phyloP scores from a whole-genome alignment of 1,140 invertebrate genomes.

The Macrobrachium nipponense region DNA sequence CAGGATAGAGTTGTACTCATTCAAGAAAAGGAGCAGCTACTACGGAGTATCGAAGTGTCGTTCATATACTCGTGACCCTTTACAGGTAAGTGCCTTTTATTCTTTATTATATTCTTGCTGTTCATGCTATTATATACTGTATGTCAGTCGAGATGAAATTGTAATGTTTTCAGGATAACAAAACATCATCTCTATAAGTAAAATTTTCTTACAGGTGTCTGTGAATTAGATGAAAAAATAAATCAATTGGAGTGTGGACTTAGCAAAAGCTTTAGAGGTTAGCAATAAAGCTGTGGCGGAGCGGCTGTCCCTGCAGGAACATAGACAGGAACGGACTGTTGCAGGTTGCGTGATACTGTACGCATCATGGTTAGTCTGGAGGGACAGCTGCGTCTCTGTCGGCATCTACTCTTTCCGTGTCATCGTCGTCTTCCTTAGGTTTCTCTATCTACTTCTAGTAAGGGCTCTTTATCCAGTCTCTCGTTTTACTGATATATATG shows the following conservation, averaged over 20 bases:
- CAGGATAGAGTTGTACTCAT: conserved; percentile 82
- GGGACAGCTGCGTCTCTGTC: conserved; percentile 90
- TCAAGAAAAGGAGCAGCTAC: conserved; percentile 92
- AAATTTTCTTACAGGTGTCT: conserved; percentile 33
- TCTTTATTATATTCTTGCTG: conserved; percentile 11
- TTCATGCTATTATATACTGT: conserved; percentile 13
- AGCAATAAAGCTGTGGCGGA: conserved; percentile 95
- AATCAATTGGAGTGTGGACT: conserved; percentile 83
- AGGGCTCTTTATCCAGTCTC: conserved; percentile 85
- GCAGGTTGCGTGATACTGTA: conserved; percentile 88
- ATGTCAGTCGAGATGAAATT: background rate
- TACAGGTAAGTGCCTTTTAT: conserved; percentile 53
- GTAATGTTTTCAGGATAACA: background rate
- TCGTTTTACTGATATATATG: conserved; percentile 97
- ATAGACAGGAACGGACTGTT: conserved; percentile 89
- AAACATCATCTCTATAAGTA: background rate
- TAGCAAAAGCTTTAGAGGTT: conserved; percentile 90
- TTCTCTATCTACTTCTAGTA: conserved; percentile 80
- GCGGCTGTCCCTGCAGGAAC: conserved; percentile 86
- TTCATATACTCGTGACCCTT: conserved; percentile 54
- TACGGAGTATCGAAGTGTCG: conserved; percentile 76
- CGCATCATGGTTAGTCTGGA: conserved; percentile 90
- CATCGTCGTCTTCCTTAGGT: conserved; percentile 92
- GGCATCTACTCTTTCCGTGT: conserved; percentile 92
- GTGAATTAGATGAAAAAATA: conserved; percentile 57